Conservation (phyloP, 2,113 vertebrate genomes). For the Hippocampus mohnikei region DNA sequence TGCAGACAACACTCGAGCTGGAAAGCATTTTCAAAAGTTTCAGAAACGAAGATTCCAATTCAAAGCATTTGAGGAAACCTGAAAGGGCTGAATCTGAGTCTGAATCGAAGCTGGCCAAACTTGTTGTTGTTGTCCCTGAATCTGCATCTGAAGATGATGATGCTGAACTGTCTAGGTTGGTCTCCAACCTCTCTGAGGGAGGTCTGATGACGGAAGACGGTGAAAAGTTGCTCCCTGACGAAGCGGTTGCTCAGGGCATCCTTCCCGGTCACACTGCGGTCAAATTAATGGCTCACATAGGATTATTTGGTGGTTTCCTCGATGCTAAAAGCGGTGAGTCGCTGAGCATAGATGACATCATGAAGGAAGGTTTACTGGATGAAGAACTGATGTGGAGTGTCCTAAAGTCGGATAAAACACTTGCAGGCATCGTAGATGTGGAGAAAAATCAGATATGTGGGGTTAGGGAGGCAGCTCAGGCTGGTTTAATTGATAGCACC, state of each 20-base stretch:
- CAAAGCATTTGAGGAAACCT: constrained; percentile 6
- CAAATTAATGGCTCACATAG: constrained; percentile 81
- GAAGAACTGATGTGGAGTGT: constrained; percentile 85
- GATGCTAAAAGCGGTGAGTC: constrained; percentile 74
- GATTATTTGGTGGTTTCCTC: constrained; percentile 87
- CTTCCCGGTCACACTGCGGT: constrained; percentile 82
- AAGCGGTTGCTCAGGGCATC: constrained; percentile 76
- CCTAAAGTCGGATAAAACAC: constrained; percentile 79
- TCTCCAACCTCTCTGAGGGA: constrained; percentile 74
- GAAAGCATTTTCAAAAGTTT: constrained; percentile 2
- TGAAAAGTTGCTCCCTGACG: constrained; percentile 79
- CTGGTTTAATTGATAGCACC: constrained; percentile 82
- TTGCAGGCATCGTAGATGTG: constrained; percentile 84
- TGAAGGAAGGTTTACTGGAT: constrained; percentile 82
- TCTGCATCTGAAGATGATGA: constrained; percentile 31
- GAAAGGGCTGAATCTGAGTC: constrained; percentile 8
- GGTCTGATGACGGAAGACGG: constrained; percentile 76
- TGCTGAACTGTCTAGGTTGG: constrained; percentile 68
- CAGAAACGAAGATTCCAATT: neutral
- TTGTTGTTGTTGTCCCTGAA: constrained; percentile 9
- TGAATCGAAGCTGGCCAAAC: constrained; percentile 3
- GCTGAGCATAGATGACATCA: constrained; percentile 80
- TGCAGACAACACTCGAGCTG: constrained; percentile 2
- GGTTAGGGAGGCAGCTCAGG: constrained; percentile 77
- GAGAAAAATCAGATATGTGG: constrained; percentile 72